phyloP scores from a whole-genome alignment of 2,113 vertebrate genomes.

The Thamnaconus septentrionalis region DNA sequence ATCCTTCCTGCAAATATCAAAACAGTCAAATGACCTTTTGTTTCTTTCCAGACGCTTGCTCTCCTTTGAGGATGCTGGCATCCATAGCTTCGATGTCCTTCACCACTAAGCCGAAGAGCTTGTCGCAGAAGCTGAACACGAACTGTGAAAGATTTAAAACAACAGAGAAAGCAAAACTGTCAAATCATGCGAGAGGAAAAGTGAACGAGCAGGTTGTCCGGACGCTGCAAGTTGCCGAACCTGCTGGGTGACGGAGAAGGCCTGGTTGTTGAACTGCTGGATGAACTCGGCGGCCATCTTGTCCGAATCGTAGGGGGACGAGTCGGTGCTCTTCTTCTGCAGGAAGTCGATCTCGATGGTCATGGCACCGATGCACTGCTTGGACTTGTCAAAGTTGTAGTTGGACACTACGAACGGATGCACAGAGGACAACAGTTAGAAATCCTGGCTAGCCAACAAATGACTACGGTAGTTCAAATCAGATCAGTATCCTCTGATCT shows the following conservation, averaged over 20 bases:
- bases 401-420: slow-evolving; percentile 76
- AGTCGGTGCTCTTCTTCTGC: slow-evolving; percentile 95
- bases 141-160: slow-evolving; percentile 73
- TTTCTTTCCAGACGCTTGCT: slow-evolving; percentile 84
- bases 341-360: slow-evolving; percentile 98
- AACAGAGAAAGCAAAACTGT: not conserved
- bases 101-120: slow-evolving; percentile 91
- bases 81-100: slow-evolving; percentile 98
- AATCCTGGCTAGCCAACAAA: not conserved
- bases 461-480: too few relatives aligned
- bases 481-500: too few relatives aligned
- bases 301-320: slow-evolving; percentile 94
- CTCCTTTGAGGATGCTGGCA: slow-evolving; percentile 92
- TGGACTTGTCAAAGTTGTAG: slow-evolving; percentile 96
- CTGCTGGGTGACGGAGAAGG: slow-evolving; percentile 92
- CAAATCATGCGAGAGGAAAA: not conserved
- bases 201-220: too few relatives aligned
- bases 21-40: slow-evolving; percentile 82
- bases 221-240: slow-evolving; percentile 54
- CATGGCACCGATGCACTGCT: slow-evolving; percentile 93
- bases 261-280: slow-evolving; percentile 97
- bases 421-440: too few relatives aligned
- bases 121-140: slow-evolving; percentile 95
- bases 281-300: slow-evolving; percentile 97
- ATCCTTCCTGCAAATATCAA: too few relatives aligned